Evolutionary conservation across 2,888 invertebrate genomes (phyloP).

Genomic region (Bimastos eiseni): DNA sequence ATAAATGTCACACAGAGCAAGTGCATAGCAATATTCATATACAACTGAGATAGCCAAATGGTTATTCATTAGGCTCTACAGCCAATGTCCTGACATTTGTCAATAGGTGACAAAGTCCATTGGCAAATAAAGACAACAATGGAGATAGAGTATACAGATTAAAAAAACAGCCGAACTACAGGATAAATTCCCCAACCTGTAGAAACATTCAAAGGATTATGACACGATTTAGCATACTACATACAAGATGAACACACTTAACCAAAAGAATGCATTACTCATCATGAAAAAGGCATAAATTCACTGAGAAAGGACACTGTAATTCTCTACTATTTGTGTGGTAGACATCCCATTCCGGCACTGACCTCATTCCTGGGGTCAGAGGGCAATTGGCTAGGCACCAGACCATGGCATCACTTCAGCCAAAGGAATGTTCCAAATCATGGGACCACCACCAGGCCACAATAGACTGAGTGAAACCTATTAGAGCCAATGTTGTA

Average conservation of each 20-base stretch:
- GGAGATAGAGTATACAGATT: too few relatives aligned
- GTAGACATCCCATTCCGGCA: neutral
- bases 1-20: too few relatives aligned
- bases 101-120: too few relatives aligned
- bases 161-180: too few relatives aligned
- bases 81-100: too few relatives aligned
- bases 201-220: neutral
- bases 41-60: too few relatives aligned
- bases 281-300: neutral
- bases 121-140: too few relatives aligned
- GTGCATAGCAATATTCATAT: too few relatives aligned
- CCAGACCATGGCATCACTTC: neutral
- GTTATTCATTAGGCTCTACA: too few relatives aligned
- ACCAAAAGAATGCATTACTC: neutral
- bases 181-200: too few relatives aligned
- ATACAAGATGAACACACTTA: neutral
- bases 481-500: neutral
- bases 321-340: neutral
- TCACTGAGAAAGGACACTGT: neutral
- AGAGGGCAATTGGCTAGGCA: neutral
- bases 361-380: neutral
- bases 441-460: neutral
- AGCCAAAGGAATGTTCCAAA: slow-evolving; percentile 2
- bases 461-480: neutral
- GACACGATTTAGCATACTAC: neutral